Evolutionary conservation across 2,113 vertebrate species (phyloP).

Genomic region (Orthonyx spaldingii): DNA sequence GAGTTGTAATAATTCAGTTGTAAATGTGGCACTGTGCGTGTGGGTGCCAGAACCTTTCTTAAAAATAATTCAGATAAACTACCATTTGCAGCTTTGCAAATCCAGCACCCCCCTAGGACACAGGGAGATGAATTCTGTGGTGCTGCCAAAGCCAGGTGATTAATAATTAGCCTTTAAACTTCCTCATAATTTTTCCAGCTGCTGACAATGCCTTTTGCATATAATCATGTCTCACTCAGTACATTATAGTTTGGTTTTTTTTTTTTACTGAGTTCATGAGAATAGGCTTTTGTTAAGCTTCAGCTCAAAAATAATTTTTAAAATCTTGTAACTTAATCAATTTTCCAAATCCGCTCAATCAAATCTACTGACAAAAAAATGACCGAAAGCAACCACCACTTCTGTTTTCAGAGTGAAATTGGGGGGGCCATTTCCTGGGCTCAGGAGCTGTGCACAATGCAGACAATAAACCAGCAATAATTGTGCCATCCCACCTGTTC

Average conservation of each 20-base stretch:
- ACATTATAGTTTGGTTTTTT: not conserved
- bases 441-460: not conserved
- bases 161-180: slow-evolving; percentile 51
- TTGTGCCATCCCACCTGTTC: not conserved
- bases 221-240: slow-evolving; percentile 18
- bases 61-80: not conserved
- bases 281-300: slow-evolving; percentile 37
- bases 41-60: not conserved
- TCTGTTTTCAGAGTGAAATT: not conserved
- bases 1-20: not conserved
- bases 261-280: not conserved
- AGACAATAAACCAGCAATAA: not conserved
- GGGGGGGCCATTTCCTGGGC: not conserved
- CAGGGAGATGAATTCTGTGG: not conserved
- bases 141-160: slow-evolving; percentile 34
- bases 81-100: not conserved
- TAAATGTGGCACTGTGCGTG: not conserved
- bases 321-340: slow-evolving; percentile 30
- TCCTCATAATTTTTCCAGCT: slow-evolving; percentile 33
- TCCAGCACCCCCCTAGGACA: not conserved
- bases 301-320: slow-evolving; percentile 28
- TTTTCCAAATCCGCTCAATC: slow-evolving; percentile 21
- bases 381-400: rapidly evolving
- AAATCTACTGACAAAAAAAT: not conserved
- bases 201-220: slow-evolving; percentile 35